phyloP scores from a whole-genome alignment of 2,888 invertebrate genomes.

The Zeuzera pyrina region DNA sequence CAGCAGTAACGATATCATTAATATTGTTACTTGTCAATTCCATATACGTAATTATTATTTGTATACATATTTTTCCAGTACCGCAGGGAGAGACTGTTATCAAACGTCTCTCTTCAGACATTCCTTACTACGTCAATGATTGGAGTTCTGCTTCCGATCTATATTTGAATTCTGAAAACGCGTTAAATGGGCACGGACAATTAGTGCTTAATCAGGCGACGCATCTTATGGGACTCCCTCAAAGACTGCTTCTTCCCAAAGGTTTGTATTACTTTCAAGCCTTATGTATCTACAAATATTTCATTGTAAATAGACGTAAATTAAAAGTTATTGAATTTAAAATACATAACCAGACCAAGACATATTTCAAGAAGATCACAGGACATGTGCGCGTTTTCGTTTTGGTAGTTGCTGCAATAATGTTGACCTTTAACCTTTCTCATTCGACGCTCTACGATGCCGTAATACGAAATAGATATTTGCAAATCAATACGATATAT shows the following conservation, averaged over 20 bases:
- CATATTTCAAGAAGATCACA: too few relatives aligned
- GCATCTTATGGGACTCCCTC: constrained; percentile 73
- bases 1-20: too few relatives aligned
- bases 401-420: too few relatives aligned
- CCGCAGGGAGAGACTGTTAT: constrained; percentile 63
- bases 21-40: neutral
- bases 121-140: constrained; percentile 70
- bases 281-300: neutral
- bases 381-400: too few relatives aligned
- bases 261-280: constrained; percentile 34
- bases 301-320: too few relatives aligned
- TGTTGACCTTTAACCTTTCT: too few relatives aligned
- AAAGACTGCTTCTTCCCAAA: constrained; percentile 77
- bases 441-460: too few relatives aligned
- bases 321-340: too few relatives aligned
- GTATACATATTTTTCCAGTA: constrained; percentile 25
- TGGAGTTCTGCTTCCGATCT: constrained; percentile 50
- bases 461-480: too few relatives aligned
- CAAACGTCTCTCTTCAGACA: constrained; percentile 72
- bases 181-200: constrained; percentile 53
- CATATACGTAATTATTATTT: constrained; percentile 4
- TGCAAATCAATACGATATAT: too few relatives aligned
- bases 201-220: constrained; percentile 58
- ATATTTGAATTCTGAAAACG: constrained; percentile 59
- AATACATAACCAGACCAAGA: too few relatives aligned